Conservation (phyloP, 1,140 invertebrate species). For the Drosophila equinoxialis region DNA sequence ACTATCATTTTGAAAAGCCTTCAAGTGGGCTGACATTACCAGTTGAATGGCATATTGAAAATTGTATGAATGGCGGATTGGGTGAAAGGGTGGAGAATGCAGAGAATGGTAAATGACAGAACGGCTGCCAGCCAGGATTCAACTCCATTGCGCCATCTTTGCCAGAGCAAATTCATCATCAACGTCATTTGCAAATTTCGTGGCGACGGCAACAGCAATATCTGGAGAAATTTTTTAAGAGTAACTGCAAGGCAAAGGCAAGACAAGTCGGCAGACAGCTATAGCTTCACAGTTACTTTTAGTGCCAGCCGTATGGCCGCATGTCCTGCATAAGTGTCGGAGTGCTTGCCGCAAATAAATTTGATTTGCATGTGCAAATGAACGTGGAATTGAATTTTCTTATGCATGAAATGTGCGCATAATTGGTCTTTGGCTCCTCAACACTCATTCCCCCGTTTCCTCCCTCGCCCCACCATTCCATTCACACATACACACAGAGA, state of each 20-base stretch:
- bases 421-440: conserved; percentile 59
- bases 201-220: conserved; percentile 7
- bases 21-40: conserved; percentile 52
- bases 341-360: conserved; percentile 75
- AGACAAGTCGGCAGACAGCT: conserved; percentile 22
- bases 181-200: conserved; percentile 52
- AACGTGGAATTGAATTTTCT: conserved; percentile 82
- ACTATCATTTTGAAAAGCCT: conserved; percentile 33
- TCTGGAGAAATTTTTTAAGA: conserved; percentile 29
- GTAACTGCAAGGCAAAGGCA: conserved; percentile 12
- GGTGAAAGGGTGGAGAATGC: neutral
- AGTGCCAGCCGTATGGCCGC: conserved; percentile 27
- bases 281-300: conserved; percentile 57
- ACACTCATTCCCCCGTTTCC: neutral
- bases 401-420: conserved; percentile 80
- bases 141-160: conserved; percentile 10
- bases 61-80: conserved; percentile 37
- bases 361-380: conserved; percentile 82
- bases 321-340: conserved; percentile 56
- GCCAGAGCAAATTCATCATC: conserved; percentile 50
- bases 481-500: conserved; percentile 27
- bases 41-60: conserved; percentile 59
- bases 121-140: conserved; percentile 5
- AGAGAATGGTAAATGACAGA: neutral
- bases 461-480: neutral